phyloP scores from a whole-genome alignment of 2,797 vertebrate species.

The Trachops cirrhosus region DNA sequence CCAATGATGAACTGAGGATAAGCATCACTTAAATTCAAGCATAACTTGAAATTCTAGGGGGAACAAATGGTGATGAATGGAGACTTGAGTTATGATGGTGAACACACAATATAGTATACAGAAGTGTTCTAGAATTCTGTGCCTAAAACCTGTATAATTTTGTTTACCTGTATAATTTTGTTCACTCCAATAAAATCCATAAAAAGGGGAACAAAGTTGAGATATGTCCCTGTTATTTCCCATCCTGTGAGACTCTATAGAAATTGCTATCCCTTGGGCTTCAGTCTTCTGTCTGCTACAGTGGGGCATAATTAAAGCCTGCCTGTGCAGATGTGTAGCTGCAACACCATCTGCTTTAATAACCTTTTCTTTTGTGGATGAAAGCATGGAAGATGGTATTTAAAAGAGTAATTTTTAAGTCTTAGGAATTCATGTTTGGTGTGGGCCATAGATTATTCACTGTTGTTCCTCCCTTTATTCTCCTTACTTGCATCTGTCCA shows the following conservation, averaged over 20 bases:
- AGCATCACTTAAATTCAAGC: background rate
- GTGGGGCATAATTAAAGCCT: background rate
- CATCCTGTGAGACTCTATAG: background rate
- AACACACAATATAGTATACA: background rate
- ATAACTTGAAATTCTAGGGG: background rate
- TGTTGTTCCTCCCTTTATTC: background rate
- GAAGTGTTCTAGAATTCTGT: background rate
- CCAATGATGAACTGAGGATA: background rate
- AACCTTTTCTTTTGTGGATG: background rate
- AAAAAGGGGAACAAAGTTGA: background rate
- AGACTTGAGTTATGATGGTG: background rate
- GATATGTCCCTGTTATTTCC: background rate
- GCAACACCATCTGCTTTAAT: background rate
- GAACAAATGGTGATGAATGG: background rate
- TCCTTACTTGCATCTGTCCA: background rate
- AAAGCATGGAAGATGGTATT: background rate
- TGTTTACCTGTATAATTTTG: background rate
- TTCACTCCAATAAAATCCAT: background rate
- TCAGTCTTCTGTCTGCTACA: background rate
- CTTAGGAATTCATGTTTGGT: background rate
- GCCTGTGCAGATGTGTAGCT: background rate
- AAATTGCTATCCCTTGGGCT: background rate
- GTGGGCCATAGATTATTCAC: background rate
- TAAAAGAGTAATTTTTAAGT: background rate
- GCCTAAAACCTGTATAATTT: background rate